phyloP scores from a whole-genome alignment of 2,797 vertebrate genomes.

The Diplodus sargus region DNA sequence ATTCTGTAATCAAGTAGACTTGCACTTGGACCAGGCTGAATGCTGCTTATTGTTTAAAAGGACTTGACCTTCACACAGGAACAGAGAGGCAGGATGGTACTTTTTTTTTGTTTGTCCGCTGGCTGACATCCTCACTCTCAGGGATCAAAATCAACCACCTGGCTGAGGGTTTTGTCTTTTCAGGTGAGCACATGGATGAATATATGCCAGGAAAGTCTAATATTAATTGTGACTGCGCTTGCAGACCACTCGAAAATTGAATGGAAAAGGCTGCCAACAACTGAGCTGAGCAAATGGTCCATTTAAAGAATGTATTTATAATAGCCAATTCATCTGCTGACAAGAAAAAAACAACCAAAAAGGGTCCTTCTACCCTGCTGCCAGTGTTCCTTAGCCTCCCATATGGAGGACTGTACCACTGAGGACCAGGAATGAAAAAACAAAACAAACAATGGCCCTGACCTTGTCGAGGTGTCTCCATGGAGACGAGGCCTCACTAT shows the following conservation, averaged over 20 bases:
- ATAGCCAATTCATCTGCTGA: slow-evolving; percentile 10
- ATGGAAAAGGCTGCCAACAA: slow-evolving; percentile 22
- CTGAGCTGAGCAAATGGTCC: slow-evolving; percentile 1
- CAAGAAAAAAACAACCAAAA: neutral
- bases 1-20: slow-evolving; percentile 66
- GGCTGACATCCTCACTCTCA: slow-evolving; percentile 35
- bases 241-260: neutral
- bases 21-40: slow-evolving; percentile 57
- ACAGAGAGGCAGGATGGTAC: slow-evolving; percentile 5
- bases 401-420: slow-evolving; percentile 24
- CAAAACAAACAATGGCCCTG: slow-evolving; percentile 79
- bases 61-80: slow-evolving; percentile 51
- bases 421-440: slow-evolving; percentile 46
- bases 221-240: neutral
- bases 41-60: slow-evolving; percentile 66
- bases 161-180: slow-evolving; percentile 5
- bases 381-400: slow-evolving; percentile 45
- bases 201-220: neutral
- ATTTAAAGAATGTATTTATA: neutral
- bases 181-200: slow-evolving; percentile 11
- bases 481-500: slow-evolving; percentile 79
- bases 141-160: slow-evolving; percentile 41
- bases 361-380: neutral
- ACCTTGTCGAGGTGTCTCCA: slow-evolving; percentile 83
- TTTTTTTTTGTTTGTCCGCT: slow-evolving; percentile 30